Conservation (phyloP, 2,113 vertebrate genomes). For the Megaptera novaeangliae region DNA sequence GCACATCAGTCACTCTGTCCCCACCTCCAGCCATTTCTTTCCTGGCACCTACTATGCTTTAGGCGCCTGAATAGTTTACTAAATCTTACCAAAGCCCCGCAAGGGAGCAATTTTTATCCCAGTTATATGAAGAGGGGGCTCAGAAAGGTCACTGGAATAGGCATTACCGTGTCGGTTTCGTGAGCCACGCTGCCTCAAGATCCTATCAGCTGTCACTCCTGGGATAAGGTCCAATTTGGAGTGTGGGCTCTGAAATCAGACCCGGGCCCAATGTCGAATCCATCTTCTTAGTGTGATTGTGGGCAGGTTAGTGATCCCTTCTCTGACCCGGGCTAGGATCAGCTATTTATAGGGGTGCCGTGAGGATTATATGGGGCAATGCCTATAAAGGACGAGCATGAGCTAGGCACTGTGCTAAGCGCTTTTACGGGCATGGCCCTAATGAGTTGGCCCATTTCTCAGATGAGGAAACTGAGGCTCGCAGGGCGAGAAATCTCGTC, state of each 20-base stretch:
- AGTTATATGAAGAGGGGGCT: not conserved
- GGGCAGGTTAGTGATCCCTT: not conserved
- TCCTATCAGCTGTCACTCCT: not conserved
- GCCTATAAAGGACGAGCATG: not conserved
- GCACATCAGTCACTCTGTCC: not conserved
- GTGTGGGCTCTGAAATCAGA: not conserved
- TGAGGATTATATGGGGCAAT: not conserved
- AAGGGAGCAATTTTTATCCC: not conserved
- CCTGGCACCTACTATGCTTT: not conserved
- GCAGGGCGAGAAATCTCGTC: not conserved
- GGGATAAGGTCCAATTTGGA: not conserved
- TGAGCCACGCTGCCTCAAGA: not conserved
- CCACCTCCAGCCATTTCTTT: not conserved
- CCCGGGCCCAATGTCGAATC: not conserved
- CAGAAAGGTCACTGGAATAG: not conserved
- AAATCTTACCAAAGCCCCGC: not conserved
- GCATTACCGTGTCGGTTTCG: not conserved
- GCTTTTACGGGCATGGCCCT: not conserved
- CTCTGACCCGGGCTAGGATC: not conserved
- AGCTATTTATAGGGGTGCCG: not conserved
- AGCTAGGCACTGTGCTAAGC: not conserved
- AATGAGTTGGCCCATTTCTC: not conserved
- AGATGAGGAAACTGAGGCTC: not conserved
- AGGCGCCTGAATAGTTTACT: not conserved
- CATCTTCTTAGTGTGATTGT: not conserved